Evolutionary conservation across 92 coral and sea anemone genomes (phyloP).

Genomic region (Heliopora coerulea): DNA sequence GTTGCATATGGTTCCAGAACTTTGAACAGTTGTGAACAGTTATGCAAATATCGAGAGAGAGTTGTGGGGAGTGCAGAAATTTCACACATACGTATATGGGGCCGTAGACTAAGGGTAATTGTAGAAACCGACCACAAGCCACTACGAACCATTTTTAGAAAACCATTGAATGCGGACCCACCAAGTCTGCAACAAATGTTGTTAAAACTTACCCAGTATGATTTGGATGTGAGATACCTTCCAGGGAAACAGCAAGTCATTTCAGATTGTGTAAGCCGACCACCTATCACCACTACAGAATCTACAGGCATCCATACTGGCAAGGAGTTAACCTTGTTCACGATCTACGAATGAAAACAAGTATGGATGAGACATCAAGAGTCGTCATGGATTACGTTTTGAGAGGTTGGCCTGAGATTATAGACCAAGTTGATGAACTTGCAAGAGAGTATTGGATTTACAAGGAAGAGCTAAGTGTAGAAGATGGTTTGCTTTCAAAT

Average conservation of each 20-base stretch:
- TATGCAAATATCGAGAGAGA: conserved; percentile 49
- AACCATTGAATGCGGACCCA: conserved; percentile 56
- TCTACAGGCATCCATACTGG: conserved; percentile 35
- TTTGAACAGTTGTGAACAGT: conserved; percentile 36
- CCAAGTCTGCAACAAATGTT: conserved; percentile 57
- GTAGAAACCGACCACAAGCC: conserved; percentile 55
- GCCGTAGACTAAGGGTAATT: conserved; percentile 44
- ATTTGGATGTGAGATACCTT: conserved; percentile 44
- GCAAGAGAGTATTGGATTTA: conserved; percentile 58
- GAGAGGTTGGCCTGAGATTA: conserved; percentile 44
- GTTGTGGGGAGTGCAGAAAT: conserved; percentile 50
- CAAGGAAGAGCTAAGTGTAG: conserved; percentile 57
- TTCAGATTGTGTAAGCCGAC: conserved; percentile 59
- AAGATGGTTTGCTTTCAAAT: conserved; percentile 56
- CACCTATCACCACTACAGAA: conserved; percentile 42
- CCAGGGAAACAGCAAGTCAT: conserved; percentile 45
- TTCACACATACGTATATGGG: conserved; percentile 51
- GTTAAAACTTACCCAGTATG: conserved; percentile 53
- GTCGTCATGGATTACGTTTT: conserved; percentile 54
- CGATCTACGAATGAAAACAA: conserved; percentile 22
- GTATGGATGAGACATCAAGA: conserved; percentile 41
- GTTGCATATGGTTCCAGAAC: conserved; percentile 51
- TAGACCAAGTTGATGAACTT: conserved; percentile 54
- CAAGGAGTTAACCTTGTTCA: conserved; percentile 51
- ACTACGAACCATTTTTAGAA: conserved; percentile 45